Percentiles rank a stretch among this genome's conserved stretches.
Evolutionary conservation across 64 coral and sea anemone species (phyloP).

Genomic region (Porites australiensis): DNA sequence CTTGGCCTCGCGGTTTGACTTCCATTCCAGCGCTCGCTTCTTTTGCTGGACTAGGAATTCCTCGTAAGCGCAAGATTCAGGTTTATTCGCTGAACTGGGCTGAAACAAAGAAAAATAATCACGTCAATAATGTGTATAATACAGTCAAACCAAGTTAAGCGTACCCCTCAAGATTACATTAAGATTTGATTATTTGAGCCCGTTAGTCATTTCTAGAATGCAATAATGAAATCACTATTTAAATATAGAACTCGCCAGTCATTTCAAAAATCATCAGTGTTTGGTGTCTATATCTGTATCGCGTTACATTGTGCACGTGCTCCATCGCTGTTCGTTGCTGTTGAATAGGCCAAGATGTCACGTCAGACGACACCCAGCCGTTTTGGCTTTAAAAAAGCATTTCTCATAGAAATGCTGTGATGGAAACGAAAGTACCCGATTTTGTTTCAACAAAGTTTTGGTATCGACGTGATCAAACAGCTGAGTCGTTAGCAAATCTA

Average conservation of each 20-base stretch:
- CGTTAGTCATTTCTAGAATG: no score
- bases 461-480: no score
- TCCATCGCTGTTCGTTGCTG: not conserved
- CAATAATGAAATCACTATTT: no score
- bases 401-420: constrained; percentile 34
- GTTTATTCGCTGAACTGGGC: constrained; percentile 3
- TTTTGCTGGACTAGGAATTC: not conserved
- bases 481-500: no score
- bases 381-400: constrained; percentile 55
- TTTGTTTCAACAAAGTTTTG: constrained; percentile 36
- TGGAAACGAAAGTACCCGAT: constrained; percentile 45
- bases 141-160: no score
- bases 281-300: no score
- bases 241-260: no score
- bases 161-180: no score
- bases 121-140: not conserved
- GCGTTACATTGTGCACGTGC: no score
- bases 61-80: not conserved
- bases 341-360: constrained; percentile 23
- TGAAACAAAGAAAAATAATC: not conserved
- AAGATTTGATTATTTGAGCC: no score
- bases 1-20: not conserved
- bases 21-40: not conserved
- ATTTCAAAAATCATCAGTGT: no score
- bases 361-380: constrained; percentile 44